A percentile compares a stretch with the other conserved stretches of the same genome.
phyloP scores from a whole-genome alignment of 1,140 invertebrate genomes.

The Homarus americanus region DNA sequence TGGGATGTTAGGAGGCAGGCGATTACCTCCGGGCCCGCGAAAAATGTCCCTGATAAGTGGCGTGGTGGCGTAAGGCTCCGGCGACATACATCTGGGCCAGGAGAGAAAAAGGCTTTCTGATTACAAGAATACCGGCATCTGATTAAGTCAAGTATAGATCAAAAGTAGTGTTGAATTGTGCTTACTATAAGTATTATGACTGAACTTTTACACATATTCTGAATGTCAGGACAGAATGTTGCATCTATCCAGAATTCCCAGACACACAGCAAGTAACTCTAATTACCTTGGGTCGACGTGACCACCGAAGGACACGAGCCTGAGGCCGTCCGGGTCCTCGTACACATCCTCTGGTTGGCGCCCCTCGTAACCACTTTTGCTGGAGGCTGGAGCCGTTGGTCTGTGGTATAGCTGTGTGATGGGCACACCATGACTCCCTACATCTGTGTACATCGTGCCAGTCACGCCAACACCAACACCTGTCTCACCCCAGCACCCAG shows the following conservation, averaged over 20 bases:
- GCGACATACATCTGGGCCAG: slow-evolving; percentile 74
- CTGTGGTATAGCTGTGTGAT: slow-evolving; percentile 70
- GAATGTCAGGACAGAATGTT: too few relatives aligned
- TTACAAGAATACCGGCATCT: background rate
- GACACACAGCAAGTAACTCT: background rate
- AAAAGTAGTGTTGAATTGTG: background rate
- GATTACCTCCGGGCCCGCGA: slow-evolving; percentile 54
- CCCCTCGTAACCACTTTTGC: slow-evolving; percentile 67
- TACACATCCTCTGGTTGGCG: slow-evolving; percentile 70
- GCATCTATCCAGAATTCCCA: too few relatives aligned
- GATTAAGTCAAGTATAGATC: background rate
- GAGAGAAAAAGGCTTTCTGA: background rate
- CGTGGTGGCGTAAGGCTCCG: slow-evolving; percentile 77
- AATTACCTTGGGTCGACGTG: slow-evolving; percentile 65
- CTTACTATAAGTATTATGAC: background rate
- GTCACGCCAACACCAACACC: slow-evolving; percentile 62
- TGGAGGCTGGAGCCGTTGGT: slow-evolving; percentile 38
- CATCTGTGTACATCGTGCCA: slow-evolving; percentile 69
- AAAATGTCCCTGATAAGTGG: slow-evolving; percentile 76
- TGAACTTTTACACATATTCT: background rate
- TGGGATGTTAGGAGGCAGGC: slow-evolving; percentile 74
- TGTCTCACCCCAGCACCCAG: slow-evolving; percentile 72
- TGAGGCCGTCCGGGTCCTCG: slow-evolving; percentile 74
- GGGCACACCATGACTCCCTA: slow-evolving; percentile 65
- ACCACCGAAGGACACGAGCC: slow-evolving; percentile 71